A percentile compares a stretch with the other conserved stretches of the same genome.
These are phyloP conservation scores for Homalodisca vitripennis DNA, from an alignment of 1,140 invertebrate species.

Conservation along the genomic window DNA sequence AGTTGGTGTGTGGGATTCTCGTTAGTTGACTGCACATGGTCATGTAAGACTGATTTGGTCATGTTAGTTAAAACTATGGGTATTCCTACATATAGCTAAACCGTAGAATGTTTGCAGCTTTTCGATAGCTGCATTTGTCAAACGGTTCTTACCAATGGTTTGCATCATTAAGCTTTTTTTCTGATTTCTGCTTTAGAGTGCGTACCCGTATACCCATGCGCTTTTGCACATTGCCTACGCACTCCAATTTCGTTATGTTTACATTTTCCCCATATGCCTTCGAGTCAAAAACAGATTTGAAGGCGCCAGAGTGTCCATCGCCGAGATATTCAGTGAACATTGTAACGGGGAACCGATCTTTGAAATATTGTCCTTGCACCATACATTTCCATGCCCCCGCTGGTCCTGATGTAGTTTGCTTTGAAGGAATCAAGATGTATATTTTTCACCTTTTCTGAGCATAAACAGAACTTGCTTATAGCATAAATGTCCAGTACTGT, in stretches of 20 bases:
- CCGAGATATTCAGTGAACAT: too few species aligned
- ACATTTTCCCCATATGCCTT: background rate
- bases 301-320: too few species aligned
- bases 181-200: background rate
- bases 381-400: constrained; percentile 12
- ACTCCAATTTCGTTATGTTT: constrained; percentile 17
- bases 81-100: constrained; percentile 38
- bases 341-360: background rate
- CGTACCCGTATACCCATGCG: background rate
- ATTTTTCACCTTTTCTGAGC: constrained; percentile 5
- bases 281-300: background rate
- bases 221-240: constrained; percentile 12
- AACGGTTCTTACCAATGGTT: background rate
- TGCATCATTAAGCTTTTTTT: constrained; percentile 1
- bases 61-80: constrained; percentile 34
- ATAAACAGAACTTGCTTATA: constrained; percentile 27
- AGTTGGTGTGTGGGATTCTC: constrained; percentile 38
- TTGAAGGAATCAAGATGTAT: background rate
- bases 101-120: constrained; percentile 16
- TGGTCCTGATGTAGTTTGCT: background rate
- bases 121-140: background rate
- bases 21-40: constrained; percentile 41
- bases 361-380: constrained; percentile 7
- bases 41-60: constrained; percentile 39
- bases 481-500: constrained; percentile 31